Base-by-base conservation (phyloP, 2,888 invertebrate species). In the Panopea generosa region DNA sequence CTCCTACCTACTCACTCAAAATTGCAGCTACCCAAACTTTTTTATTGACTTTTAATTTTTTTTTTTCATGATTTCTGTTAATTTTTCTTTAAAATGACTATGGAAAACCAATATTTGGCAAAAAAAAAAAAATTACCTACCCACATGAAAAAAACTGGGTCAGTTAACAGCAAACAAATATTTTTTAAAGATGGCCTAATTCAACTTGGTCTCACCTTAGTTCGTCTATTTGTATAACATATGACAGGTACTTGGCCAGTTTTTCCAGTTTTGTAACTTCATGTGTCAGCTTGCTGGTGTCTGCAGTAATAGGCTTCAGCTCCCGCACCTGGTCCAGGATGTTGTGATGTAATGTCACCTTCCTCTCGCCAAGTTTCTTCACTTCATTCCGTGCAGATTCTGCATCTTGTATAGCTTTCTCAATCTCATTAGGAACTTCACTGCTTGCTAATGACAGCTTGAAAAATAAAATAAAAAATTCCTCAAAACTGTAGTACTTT, bases 351-450 rank as follows among this genome's bases (percentile, higher is more conserved):
- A 90, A 65, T 16, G 72, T 73, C 27, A 90, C 89, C 18, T 87
- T 85, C 18, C 82, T 82, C 1, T 62, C 75, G 16, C 86, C 82
- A 7, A 91, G 76, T 18, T 70, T 61, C 16, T 69, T 72, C 1
- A 77, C 78, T 27, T 84, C 62, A 16, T 71, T 77, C 16, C 82
- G 80, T 9, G 84, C 85, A 6, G 75, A 65, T 62, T 91, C 87
- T 18, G 90, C 90, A 72, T 85, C 86, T 49, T 71, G 77, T 14
- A 90, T 80, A 14, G 90, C 90, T 50, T 75, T 84, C 18, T 89
- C 84, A 26, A 91, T 88, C 61, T 90, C 88, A 71, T 77, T 81
- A 9, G 91, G 91, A 24, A 88, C 89, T 66, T 90, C 90, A 69
- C 84, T 84, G 52, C 88, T 89, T 6, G 89, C 90, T 47, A 87